Conservation (phyloP, 1,140 invertebrate species). For the Drosophila dunni region DNA sequence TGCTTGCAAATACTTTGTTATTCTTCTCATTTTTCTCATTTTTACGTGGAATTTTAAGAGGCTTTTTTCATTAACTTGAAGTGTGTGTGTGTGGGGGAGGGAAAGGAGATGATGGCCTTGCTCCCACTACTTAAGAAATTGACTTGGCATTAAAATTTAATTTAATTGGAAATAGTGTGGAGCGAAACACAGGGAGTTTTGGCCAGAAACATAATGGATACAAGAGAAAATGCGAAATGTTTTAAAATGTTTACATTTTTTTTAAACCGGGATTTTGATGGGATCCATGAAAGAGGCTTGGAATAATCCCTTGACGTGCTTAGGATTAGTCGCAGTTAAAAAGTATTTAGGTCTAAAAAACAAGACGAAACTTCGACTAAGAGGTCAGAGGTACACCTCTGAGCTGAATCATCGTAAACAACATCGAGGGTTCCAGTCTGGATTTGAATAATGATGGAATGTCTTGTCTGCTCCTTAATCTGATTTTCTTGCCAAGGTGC, state of each 20-base stretch:
- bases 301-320: no score
- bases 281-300: no score
- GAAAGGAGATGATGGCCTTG: not conserved
- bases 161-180: not conserved
- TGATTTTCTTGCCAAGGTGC: conserved; percentile 12
- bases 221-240: not conserved
- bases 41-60: conserved; percentile 42
- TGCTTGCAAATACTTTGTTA: conserved; percentile 46
- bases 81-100: not conserved
- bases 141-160: conserved; percentile 21
- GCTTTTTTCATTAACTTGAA: conserved; percentile 44
- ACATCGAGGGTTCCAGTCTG: not conserved
- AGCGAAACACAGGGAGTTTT: not conserved
- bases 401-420: no score
- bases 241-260: no score
- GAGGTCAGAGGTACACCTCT: no score
- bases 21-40: conserved; percentile 17
- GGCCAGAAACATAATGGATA: not conserved
- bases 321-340: no score
- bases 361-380: no score
- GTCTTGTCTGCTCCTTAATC: conserved; percentile 1
- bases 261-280: no score
- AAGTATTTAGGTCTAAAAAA: no score
- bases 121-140: not conserved
- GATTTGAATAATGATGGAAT: not conserved